These are phyloP conservation scores for Pseudomyrmex sp. DNA, from an alignment of 1,140 invertebrate genomes.

Conservation along the genomic window DNA sequence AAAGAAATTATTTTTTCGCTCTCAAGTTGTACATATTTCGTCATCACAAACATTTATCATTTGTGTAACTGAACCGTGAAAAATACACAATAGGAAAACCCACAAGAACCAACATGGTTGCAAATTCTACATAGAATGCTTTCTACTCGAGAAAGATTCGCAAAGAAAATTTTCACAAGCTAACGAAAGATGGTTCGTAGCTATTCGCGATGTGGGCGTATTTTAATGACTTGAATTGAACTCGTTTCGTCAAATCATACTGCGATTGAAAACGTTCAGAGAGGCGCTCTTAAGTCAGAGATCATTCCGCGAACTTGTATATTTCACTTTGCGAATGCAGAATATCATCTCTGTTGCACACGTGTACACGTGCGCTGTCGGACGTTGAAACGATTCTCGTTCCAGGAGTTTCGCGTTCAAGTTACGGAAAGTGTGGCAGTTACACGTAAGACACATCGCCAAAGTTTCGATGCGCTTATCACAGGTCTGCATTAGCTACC, in stretches of 20 bases:
- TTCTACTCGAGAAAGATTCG: slow-evolving; percentile 30
- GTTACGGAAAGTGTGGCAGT: not conserved
- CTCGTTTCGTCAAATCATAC: slow-evolving; percentile 70
- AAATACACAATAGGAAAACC: no score
- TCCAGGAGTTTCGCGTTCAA: not conserved
- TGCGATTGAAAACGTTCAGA: not conserved
- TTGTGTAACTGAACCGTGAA: no score
- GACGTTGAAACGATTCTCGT: not conserved
- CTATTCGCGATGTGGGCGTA: slow-evolving; percentile 69
- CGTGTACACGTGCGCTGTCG: no score
- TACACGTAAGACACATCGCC: not conserved
- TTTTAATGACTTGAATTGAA: slow-evolving; percentile 79
- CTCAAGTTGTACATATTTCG: no score
- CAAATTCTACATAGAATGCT: slow-evolving; percentile 51
- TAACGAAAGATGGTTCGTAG: slow-evolving; percentile 3
- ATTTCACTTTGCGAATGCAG: not conserved
- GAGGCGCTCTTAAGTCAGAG: not conserved
- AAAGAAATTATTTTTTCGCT: no score
- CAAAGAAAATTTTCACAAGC: not conserved
- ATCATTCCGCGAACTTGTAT: not conserved
- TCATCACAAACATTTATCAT: no score
- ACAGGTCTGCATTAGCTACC: not conserved
- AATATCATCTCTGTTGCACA: no score
- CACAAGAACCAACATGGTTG: not conserved
- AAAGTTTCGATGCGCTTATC: slow-evolving; percentile 22